Evolutionary conservation across 1,140 invertebrate genomes (phyloP).

Genomic region (Leptinotarsa texana): DNA sequence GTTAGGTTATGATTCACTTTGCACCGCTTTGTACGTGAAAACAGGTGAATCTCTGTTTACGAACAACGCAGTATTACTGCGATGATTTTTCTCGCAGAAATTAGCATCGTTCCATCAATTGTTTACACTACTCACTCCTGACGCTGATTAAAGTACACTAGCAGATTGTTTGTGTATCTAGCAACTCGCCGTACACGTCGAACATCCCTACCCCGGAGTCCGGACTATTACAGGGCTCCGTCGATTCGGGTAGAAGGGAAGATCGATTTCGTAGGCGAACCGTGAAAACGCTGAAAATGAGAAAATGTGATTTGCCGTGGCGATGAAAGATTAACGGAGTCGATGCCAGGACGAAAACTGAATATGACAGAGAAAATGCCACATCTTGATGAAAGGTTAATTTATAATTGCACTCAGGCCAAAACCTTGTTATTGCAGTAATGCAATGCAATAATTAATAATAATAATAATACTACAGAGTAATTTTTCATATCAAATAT

Average conservation of each 20-base stretch:
- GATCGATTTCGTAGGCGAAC: background rate
- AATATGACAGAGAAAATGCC: too few relatives aligned
- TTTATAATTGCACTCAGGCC: too few relatives aligned
- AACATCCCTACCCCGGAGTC: background rate
- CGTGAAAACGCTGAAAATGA: slow-evolving; percentile 2
- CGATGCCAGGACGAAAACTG: too few relatives aligned
- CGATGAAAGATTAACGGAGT: too few relatives aligned
- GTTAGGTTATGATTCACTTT: background rate
- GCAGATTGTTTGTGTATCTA: background rate
- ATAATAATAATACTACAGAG: too few relatives aligned
- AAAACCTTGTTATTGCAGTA: too few relatives aligned
- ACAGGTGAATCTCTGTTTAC: background rate
- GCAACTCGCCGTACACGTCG: background rate
- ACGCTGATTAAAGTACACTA: background rate
- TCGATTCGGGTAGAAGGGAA: background rate
- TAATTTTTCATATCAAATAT: too few relatives aligned
- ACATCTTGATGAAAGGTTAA: too few relatives aligned
- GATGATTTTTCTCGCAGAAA: background rate
- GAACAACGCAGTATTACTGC: background rate
- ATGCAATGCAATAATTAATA: too few relatives aligned
- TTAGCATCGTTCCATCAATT: background rate
- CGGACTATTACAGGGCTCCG: background rate
- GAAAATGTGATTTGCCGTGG: background rate
- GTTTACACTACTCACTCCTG: background rate
- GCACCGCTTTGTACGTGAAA: background rate